Evolutionary conservation across 35 echinoderm and acorn worm species (phyloP).

Genomic region (Anneissia japonica): DNA sequence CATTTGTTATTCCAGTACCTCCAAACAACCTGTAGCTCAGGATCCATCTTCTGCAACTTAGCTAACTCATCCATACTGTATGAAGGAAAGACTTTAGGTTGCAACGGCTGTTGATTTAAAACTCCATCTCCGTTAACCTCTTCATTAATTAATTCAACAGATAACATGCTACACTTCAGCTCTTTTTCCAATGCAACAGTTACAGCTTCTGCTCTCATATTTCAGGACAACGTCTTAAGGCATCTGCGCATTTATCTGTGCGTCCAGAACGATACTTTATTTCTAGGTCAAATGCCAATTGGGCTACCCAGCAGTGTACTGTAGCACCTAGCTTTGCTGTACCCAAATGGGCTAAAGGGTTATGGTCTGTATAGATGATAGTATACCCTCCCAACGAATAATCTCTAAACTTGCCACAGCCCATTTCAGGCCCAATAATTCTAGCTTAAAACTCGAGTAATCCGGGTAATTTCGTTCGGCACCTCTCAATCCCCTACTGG

Average conservation of each 20-base stretch:
- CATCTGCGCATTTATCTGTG: slow-evolving; percentile 37
- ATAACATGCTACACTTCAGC: too few relatives aligned
- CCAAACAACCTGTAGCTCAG: not conserved
- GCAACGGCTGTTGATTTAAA: not conserved
- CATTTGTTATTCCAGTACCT: not conserved
- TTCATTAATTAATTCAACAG: too few relatives aligned
- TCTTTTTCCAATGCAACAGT: not conserved
- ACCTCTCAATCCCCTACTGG: slow-evolving; percentile 21
- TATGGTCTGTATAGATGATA: slow-evolving; percentile 35
- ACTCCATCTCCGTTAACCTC: too few relatives aligned
- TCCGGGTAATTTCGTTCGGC: slow-evolving; percentile 23
- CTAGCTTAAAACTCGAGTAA: slow-evolving; percentile 46
- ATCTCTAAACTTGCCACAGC: slow-evolving; percentile 53
- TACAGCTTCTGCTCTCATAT: too few relatives aligned
- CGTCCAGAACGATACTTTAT: slow-evolving; percentile 47
- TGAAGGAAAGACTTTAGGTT: too few relatives aligned
- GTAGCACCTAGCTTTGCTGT: slow-evolving; percentile 29
- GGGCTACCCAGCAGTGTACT: slow-evolving; percentile 39
- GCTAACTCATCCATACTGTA: not conserved
- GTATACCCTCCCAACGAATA: slow-evolving; percentile 5
- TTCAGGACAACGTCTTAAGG: not conserved
- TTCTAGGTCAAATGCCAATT: slow-evolving; percentile 30
- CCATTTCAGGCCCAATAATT: slow-evolving; percentile 55
- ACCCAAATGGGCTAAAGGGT: slow-evolving; percentile 36
- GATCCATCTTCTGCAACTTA: slow-evolving; percentile 16